phyloP scores from a whole-genome alignment of 2,888 invertebrate species.

The Anticlea derivata region DNA sequence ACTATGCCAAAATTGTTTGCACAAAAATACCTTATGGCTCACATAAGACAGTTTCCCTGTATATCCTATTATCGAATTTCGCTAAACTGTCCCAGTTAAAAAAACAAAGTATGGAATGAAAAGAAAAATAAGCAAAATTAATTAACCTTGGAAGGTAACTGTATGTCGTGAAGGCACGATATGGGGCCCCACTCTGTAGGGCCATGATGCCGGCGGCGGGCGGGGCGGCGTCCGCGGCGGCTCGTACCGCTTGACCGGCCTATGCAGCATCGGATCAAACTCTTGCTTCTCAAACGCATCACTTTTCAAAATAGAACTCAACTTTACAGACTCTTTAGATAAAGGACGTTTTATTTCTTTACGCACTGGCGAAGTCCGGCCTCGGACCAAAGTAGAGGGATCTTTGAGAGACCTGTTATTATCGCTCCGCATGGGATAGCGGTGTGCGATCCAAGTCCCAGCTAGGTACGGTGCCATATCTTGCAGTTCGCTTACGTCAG shows the following conservation, averaged over 20 bases:
- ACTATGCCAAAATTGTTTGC: no score
- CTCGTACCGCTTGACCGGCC: conserved; percentile 90
- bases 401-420: conserved; percentile 86
- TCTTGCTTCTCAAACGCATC: conserved; percentile 86
- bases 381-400: conserved; percentile 55
- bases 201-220: conserved; percentile 75
- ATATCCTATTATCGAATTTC: no score
- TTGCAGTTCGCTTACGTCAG: conserved; percentile 89
- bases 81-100: no score
- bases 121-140: conserved; percentile 44
- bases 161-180: conserved; percentile 86
- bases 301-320: conserved; percentile 75
- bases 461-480: conserved; percentile 91
- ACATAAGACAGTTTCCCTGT: no score
- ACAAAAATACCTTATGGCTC: no score
- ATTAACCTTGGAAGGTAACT: conserved; percentile 90
- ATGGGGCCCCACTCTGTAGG: conserved; percentile 69
- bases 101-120: no score
- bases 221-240: conserved; percentile 85
- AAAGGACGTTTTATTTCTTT: conserved; percentile 69
- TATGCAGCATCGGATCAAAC: conserved; percentile 90
- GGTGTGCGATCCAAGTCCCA: conserved; percentile 92
- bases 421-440: conserved; percentile 87
- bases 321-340: conserved; percentile 68
- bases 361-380: conserved; percentile 65